Evolutionary conservation across 1,140 invertebrate species (phyloP), one percentile per base, ranked within the genome.

Genomic region (Drosophila erecta): DNA sequence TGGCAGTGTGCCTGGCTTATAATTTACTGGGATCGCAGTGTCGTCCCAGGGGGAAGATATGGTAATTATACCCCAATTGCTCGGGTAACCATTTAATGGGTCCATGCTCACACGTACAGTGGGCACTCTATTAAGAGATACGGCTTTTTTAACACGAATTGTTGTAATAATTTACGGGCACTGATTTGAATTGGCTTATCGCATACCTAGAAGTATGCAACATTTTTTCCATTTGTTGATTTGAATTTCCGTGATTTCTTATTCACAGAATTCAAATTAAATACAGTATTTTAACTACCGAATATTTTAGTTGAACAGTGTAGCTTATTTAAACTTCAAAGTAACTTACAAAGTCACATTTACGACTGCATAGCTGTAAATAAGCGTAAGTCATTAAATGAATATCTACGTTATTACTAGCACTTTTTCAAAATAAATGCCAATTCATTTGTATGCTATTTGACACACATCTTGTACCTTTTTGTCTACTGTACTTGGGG

Each of bases 401-500:
- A 22, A 46, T 41, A 30, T 30, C 30, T 30, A 7, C 2, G 7
- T 7, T 30, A 10, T 30, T 30, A 30, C 30, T 8, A 30, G 30
- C 30, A 30, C 3, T 30, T 30, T 2, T 30, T 2, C 0, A 3
- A 30, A 10, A 10, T 3, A 30, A 10, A 30, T 30, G 30, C 8
- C 30, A 30, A 30, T 10, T 10, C 30, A 38, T 38, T 38, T 38
- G 3, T 43, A 20, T 4, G 2, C 4, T 41, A 27, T 51, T 35
- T 20, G 10, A 33, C 4, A 12, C 10, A 50, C 11, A 17, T 6
- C 11, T 12, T 20, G 17, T 33, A 33, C 4, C 41, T 27, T 12
- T 33, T 41, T 30, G 59, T 30, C 40, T 62, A 59, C 59, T 43
- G 59, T 62, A 59, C 59, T 58, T 56, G 5, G 40, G 53, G 58